phyloP scores from a whole-genome alignment of 1,140 invertebrate species.

The Aleiodes sp. region DNA sequence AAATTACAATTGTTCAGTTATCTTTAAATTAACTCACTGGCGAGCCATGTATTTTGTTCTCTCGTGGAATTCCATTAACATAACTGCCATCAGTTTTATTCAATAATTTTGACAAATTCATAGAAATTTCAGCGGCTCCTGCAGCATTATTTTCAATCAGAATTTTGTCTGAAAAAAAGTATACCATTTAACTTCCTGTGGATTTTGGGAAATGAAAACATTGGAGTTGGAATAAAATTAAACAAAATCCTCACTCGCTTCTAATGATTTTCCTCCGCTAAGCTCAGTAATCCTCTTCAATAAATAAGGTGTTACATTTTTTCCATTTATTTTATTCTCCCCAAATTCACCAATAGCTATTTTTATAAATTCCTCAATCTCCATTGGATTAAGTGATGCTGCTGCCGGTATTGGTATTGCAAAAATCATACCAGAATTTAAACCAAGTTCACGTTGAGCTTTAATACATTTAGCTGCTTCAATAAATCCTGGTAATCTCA shows the following conservation, averaged over 20 bases:
- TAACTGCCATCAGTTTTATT: not conserved
- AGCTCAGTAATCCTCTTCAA: conserved; percentile 79
- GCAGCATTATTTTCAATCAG: conserved; percentile 92
- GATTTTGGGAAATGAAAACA: conserved; percentile 32
- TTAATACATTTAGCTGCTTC: conserved; percentile 80
- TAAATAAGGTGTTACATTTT: conserved; percentile 93
- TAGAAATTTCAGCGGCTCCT: conserved; percentile 85
- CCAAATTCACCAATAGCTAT: conserved; percentile 77
- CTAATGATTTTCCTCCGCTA: conserved; percentile 82
- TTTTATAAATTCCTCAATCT: conserved; percentile 77
- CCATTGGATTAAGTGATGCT: conserved; percentile 70
- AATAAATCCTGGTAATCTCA: conserved; percentile 69
- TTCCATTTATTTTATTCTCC: conserved; percentile 76
- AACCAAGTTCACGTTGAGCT: conserved; percentile 67
- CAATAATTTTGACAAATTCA: conserved; percentile 50
- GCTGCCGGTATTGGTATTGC: conserved; percentile 89
- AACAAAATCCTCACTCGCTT: conserved; percentile 78
- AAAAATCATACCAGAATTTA: conserved; percentile 86
- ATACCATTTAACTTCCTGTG: too few species aligned
- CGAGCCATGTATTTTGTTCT: not conserved
- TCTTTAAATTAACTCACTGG: conserved; percentile 1
- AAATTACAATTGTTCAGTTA: not conserved
- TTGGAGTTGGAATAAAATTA: too few species aligned
- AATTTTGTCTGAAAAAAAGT: conserved; percentile 76
- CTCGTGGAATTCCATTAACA: not conserved